Conservation (phyloP, 2,113 vertebrate genomes). For the Lontra canadensis region DNA sequence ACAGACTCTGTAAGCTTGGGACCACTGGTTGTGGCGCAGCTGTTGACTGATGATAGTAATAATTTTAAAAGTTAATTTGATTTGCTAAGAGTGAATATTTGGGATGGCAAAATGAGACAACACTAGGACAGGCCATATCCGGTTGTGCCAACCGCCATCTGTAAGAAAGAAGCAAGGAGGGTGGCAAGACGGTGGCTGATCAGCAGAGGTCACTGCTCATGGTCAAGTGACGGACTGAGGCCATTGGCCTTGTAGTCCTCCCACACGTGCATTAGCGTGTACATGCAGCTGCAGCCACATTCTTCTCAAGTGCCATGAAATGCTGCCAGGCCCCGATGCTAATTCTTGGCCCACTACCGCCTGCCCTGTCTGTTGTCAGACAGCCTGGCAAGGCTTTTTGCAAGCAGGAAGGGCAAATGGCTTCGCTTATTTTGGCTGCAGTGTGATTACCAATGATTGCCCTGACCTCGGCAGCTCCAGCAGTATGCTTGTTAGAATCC, state of each 20-base stretch:
- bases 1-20: background rate
- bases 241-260: background rate
- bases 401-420: slow-evolving; percentile 36
- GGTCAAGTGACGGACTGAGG: background rate
- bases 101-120: background rate
- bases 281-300: background rate
- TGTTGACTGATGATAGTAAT: background rate
- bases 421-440: slow-evolving; percentile 57
- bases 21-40: background rate
- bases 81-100: slow-evolving; percentile 25
- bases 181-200: background rate
- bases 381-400: slow-evolving; percentile 15
- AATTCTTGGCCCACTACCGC: slow-evolving; percentile 36
- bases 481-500: background rate
- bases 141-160: background rate
- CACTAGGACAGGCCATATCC: background rate
- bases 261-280: background rate
- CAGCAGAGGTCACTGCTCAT: background rate
- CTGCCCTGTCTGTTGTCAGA: slow-evolving; percentile 32
- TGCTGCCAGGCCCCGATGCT: background rate
- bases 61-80: slow-evolving; percentile 51
- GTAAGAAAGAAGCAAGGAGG: background rate
- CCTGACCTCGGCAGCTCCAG: slow-evolving; percentile 44
- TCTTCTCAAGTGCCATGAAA: slow-evolving; percentile 36
- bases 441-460: slow-evolving; percentile 9